A percentile compares a stretch with the other conserved stretches of the same genome.
Conservation (phyloP, 2,113 vertebrate genomes). For the Callaeas wilsoni region DNA sequence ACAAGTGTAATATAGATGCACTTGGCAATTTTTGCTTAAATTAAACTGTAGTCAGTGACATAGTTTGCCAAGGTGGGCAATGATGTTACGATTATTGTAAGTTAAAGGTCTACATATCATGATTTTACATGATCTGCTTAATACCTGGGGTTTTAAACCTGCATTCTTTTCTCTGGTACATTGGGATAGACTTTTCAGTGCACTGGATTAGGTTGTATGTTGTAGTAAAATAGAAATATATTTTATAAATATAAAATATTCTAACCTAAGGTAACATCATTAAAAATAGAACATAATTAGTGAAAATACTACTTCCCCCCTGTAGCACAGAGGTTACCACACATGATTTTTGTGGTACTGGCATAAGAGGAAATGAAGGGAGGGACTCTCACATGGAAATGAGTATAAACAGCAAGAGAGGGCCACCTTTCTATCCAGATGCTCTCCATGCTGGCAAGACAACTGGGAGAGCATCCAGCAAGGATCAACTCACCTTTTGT, state of each 20-base stretch:
- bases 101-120: neutral
- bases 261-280: neutral
- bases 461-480: neutral
- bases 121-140: neutral
- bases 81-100: neutral
- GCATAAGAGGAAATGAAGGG: neutral
- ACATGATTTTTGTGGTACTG: neutral
- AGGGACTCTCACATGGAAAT: neutral
- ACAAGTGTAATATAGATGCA: neutral
- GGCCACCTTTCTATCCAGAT: neutral
- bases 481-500: neutral
- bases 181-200: neutral
- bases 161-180: neutral
- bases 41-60: neutral
- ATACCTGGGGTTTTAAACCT: neutral
- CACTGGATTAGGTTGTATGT: neutral
- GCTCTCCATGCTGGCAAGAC: neutral
- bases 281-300: neutral
- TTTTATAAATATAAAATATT: neutral
- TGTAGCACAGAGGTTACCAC: neutral
- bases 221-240: neutral
- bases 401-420: neutral
- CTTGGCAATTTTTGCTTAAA: neutral
- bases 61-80: neutral
- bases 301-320: neutral